Conservation (phyloP, 1,140 invertebrate genomes). For the Parapsyche elsis region DNA sequence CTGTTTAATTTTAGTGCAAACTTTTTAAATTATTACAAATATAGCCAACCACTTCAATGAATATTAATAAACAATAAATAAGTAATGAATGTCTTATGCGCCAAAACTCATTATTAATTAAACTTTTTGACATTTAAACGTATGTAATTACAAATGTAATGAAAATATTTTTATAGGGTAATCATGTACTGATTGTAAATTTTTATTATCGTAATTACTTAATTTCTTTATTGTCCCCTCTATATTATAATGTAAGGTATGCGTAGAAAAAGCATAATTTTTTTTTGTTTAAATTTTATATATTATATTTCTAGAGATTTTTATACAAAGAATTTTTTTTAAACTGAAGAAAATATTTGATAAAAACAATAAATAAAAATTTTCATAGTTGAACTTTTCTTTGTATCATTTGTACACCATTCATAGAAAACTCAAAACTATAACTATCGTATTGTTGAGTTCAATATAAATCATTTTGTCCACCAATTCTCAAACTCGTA, state of each 20-base stretch:
- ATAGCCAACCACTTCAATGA: too few species aligned
- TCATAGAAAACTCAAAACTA: background rate
- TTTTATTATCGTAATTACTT: conserved; percentile 9
- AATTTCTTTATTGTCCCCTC: conserved; percentile 22
- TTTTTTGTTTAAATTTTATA: conserved; percentile 54
- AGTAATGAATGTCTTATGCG: too few species aligned
- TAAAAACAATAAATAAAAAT: conserved; percentile 34
- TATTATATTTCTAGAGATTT: conserved; percentile 57
- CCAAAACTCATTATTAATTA: too few species aligned
- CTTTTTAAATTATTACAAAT: too few species aligned
- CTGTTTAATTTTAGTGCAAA: too few species aligned
- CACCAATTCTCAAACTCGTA: conserved; percentile 50
- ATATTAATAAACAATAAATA: too few species aligned
- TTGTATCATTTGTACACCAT: background rate
- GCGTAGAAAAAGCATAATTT: conserved; percentile 30
- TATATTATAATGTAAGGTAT: conserved; percentile 16
- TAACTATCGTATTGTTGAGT: background rate
- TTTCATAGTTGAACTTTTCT: background rate
- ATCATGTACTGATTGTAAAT: conserved; percentile 23
- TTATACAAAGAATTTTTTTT: conserved; percentile 56
- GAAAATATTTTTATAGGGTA: conserved; percentile 4
- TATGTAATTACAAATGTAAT: background rate
- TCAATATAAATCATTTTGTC: background rate
- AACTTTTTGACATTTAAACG: background rate
- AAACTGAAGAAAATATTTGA: conserved; percentile 44